Base-by-base conservation (phyloP, 2,888 invertebrate genomes). In the Sarcophaga carnaria region DNA sequence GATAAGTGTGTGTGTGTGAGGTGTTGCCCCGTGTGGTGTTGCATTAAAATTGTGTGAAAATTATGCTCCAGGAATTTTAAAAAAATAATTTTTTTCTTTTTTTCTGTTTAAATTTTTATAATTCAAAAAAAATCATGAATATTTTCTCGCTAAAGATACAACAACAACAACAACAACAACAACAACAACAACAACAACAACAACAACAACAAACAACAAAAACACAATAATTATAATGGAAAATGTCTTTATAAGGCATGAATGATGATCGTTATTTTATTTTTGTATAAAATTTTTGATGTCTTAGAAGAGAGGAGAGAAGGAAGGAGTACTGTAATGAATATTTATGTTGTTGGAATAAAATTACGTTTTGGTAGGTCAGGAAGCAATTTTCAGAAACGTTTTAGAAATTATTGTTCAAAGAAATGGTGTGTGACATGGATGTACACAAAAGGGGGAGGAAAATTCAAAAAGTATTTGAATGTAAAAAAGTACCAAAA, bases 41-140 rank as follows among this genome's bases (percentile, higher is more conserved):
- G 59, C 60, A 66, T 60, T 59, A 69, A 75, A 84, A 78, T 80
- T 86, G 88, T 88, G 88, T 88, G 88, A 88, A 88, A 83, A 83
- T 86, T 77, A 85, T 86, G 88, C 84, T 70, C 66, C 14, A 72
- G 47, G 86, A 85, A 88, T 88, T 75, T 74, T 80, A 71, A 85
- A 88, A 81, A 54, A 54, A 54, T 54, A 17, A 37, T 27, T 67
- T 66, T 25, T 27, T 6, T 47, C 49, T 63, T 11, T 2, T 49
- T 49, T 49, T 49, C 14, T 49, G 11, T 49, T 54, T 27, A 37
- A 37, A 37, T 37, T 54, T 59, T 71, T 54, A 22, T 54, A 27
- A 27, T 67, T 67, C 17, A 25, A 20, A 25, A 4, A 20, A 72
- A 69, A 78, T 64, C 62, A 77, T 77, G 22, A 72, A 77, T 67